Base-by-base conservation (phyloP, 2,888 invertebrate genomes). In the Andrena marginata region DNA sequence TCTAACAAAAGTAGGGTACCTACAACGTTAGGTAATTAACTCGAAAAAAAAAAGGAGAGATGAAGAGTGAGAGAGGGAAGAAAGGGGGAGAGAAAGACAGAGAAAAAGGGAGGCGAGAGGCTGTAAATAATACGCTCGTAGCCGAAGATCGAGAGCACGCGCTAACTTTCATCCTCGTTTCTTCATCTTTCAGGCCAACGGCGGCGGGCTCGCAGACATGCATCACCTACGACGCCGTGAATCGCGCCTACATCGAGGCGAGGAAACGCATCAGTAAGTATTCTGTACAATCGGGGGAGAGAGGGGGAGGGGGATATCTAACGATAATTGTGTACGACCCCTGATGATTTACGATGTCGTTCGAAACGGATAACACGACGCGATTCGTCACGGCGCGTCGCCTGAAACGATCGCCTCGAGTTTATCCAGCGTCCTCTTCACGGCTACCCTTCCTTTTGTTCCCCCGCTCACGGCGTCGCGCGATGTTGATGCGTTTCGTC, bases 161-260 rank as follows among this genome's bases (percentile, higher is more conserved):
- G 74, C 59, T 72, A 74, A 81, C 77, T 77, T 80, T 81, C 77
- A 84, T 76, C 59, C 70, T 71, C 20, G 51, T 77, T 80, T 67
- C 56, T 72, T 63, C 23, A 48, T 31, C 23, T 74, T 81, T 56
- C 95, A 97, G 97, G 82, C 90, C 93, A 35, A 70, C 91, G 59
- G 77, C 90, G 3, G 84, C 87, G 87, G 96, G 96, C 89, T 96
- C 96, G 69, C 96, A 97, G 85, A 97, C 97, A 81, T 98, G 98
- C 94, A 98, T 98, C 93, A 98, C 98, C 5, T 98, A 97, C 93
- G 98, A 98, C 91, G 97, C 98, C 70, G 96, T 98, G 81, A 98
- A 98, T 95, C 97, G 97, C 89, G 98, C 98, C 62, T 98, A 98
- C 94, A 94, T 97, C 87, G 97, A 98, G 93, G 98, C 98, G 68